Conservation (phyloP, 2,797 vertebrate species). For the Chelon auratus region DNA sequence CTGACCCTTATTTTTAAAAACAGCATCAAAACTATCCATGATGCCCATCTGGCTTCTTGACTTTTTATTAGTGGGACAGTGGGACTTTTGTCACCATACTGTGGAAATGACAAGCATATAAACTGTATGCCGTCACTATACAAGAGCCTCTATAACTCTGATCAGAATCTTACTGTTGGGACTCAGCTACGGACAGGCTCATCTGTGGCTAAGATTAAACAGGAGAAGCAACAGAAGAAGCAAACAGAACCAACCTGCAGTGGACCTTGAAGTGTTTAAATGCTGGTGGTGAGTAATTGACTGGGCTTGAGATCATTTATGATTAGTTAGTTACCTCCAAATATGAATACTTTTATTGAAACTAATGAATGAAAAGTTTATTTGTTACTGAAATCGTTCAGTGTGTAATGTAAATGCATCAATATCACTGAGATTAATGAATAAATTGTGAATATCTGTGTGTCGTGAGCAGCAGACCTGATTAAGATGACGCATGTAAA, state of each 20-base stretch:
- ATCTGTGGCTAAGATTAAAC: slow-evolving; percentile 1
- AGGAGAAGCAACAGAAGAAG: not conserved
- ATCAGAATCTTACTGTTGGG: slow-evolving; percentile 21
- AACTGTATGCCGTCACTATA: slow-evolving; percentile 46
- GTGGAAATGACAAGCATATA: slow-evolving; percentile 75
- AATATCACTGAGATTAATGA: not conserved
- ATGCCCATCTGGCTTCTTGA: slow-evolving; percentile 31
- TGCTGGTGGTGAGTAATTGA: slow-evolving; percentile 47
- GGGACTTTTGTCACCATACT: slow-evolving; percentile 75
- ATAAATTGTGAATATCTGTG: not conserved
- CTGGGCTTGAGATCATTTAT: not conserved
- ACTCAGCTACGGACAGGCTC: slow-evolving; percentile 1
- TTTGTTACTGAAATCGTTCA: not conserved
- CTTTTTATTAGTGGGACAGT: slow-evolving; percentile 79
- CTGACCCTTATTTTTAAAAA: slow-evolving; percentile 31
- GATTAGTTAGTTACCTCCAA: not conserved
- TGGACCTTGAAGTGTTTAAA: not conserved
- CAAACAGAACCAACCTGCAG: not conserved
- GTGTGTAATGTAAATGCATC: not conserved
- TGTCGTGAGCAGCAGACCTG: slow-evolving; percentile 2
- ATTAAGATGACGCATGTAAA: slow-evolving; percentile 78
- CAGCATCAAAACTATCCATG: slow-evolving; percentile 43
- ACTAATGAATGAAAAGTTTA: no score
- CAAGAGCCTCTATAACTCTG: slow-evolving; percentile 25
- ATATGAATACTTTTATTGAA: not conserved